Conservation (phyloP, 2,888 invertebrate species). For the Marasmarcha lunaedactyla region DNA sequence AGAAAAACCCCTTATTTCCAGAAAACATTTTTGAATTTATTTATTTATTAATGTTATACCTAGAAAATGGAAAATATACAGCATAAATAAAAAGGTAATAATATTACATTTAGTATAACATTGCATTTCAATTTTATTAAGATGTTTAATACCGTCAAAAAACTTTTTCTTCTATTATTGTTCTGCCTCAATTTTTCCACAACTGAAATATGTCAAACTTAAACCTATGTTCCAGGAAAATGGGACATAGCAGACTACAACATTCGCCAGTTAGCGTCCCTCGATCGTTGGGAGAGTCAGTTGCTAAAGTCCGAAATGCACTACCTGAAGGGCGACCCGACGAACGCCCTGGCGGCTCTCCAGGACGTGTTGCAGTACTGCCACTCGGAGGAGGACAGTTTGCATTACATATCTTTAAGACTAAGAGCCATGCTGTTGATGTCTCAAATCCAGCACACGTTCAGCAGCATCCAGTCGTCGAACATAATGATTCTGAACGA, state of each 20-base stretch:
- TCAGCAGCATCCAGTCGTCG: conserved; percentile 64
- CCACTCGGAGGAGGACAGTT: conserved; percentile 59
- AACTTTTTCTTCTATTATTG: too few relatives aligned
- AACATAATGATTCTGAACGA: conserved; percentile 73
- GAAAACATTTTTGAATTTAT: too few relatives aligned
- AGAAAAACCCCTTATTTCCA: too few relatives aligned
- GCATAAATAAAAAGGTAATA: too few relatives aligned
- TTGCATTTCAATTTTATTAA: not conserved
- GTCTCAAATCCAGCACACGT: conserved; percentile 73
- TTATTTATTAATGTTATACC: too few relatives aligned
- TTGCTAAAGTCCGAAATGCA: conserved; percentile 68
- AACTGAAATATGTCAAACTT: too few relatives aligned
- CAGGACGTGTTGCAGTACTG: conserved; percentile 65
- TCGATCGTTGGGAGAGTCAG: conserved; percentile 76
- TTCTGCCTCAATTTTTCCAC: too few relatives aligned
- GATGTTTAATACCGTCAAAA: too few relatives aligned
- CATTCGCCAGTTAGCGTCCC: conserved; percentile 75
- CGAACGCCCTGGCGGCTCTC: conserved; percentile 52
- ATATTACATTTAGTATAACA: too few relatives aligned
- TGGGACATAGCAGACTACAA: conserved; percentile 79
- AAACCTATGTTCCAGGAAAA: conserved; percentile 68
- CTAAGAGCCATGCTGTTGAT: conserved; percentile 77
- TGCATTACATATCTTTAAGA: conserved; percentile 65
- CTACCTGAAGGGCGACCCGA: conserved; percentile 62
- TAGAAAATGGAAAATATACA: too few relatives aligned